These are phyloP conservation scores for Silurus glanis DNA, from an alignment of 2,113 vertebrate genomes.

Conservation along the genomic window DNA sequence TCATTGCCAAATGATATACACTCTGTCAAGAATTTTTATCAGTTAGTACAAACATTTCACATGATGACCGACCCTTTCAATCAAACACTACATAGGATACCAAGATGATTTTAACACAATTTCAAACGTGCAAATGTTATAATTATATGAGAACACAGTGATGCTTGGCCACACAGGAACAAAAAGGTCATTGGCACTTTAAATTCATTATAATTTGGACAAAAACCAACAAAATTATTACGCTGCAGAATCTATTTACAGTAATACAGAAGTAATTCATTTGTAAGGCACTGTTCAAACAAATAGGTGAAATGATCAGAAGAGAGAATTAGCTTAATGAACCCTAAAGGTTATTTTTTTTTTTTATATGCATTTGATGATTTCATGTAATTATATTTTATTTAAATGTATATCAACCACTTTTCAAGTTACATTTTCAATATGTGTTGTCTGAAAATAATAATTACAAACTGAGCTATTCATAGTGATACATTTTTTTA, in stretches of 20 bases:
- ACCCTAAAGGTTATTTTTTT: background rate
- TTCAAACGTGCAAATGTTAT: slow-evolving; percentile 47
- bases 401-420: background rate
- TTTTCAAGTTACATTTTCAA: background rate
- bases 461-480: background rate
- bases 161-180: slow-evolving; percentile 15
- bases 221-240: slow-evolving; percentile 45
- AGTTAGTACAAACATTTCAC: background rate
- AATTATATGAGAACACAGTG: slow-evolving; percentile 21
- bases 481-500: background rate
- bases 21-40: slow-evolving; percentile 1
- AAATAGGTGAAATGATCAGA: background rate
- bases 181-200: slow-evolving; percentile 31
- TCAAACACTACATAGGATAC: background rate
- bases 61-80: background rate
- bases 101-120: slow-evolving; percentile 30
- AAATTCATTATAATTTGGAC: slow-evolving; percentile 48
- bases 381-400: background rate
- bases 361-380: background rate
- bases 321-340: background rate
- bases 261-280: slow-evolving; percentile 21
- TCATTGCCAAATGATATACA: background rate
- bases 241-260: slow-evolving; percentile 48
- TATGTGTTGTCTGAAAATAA: background rate
- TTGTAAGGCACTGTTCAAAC: slow-evolving; percentile 29